Base-by-base conservation (phyloP, 2,888 invertebrate genomes). In the Drosophila subquinaria region DNA sequence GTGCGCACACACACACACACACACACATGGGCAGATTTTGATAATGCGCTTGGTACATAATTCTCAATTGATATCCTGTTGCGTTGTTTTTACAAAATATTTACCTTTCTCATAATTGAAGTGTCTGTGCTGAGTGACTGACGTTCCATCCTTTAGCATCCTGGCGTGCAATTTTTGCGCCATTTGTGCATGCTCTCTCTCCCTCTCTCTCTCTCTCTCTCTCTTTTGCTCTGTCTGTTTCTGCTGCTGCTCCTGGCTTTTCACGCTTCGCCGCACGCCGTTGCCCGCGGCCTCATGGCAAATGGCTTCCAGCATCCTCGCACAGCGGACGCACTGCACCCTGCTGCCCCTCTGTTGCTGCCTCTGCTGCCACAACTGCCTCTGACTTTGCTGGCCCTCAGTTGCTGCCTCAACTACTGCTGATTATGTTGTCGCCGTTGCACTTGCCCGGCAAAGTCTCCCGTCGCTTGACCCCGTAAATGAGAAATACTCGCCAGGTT, bases 21-120 rank as follows among this genome's bases (percentile, higher is more conserved):
- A 70, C 67, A 52, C 81, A 89, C 68, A 88, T 89, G 89, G 88
- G 76, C 85, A 66, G 76, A 89, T 89, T 85, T 84, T 76, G 89
- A 76, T 84, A 84, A 88, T 88, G 79, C 77, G 62, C 62, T 62
- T 65, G 52, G 52, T 13, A 80, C 80, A 89, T 89, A 88, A 90
- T 88, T 85, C 80, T 81, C 84, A 89, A 92, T 91, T 87, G 91
- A 90, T 90, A 84, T 91, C 91, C 91, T 92, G 91, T 90, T 90
- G 91, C 88, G 91, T 91, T 91, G 91, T 92, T 90, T 90, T 88
- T 80, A 90, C 89, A 90, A 83, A 91, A 91, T 92, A 92, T 91
- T 91, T 91, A 91, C 92, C 91, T 90, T 87, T 70, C 81, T 75
- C 82, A 89, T 87, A 90, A 87, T 90, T 90, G 89, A 87, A 90